Base-by-base conservation (phyloP, 64 coral and sea anemone species). In the Exaiptasia diaphana region DNA sequence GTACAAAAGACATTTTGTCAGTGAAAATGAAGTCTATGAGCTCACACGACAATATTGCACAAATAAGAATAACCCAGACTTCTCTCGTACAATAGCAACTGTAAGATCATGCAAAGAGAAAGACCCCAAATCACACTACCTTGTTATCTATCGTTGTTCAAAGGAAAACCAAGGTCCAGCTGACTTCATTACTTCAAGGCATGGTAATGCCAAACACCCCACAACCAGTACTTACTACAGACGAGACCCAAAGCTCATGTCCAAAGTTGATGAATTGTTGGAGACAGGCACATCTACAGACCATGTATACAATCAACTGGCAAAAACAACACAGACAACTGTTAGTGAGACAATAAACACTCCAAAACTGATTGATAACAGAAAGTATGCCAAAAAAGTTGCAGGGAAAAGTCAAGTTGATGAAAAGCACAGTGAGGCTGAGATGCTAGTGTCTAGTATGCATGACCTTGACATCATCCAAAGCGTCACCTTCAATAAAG, bases 291-390 rank as follows among this genome's bases (percentile, higher is more conserved):
- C n/a, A n/a, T n/a, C n/a, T n/a, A n/a, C n/a, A n/a, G n/a, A n/a
- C n/a, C n/a, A n/a, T n/a, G n/a, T n/a, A n/a, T n/a, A n/a, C n/a
- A n/a, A n/a, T n/a, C n/a, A n/a, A n/a, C n/a, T n/a, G n/a, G n/a
- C n/a, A n/a, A n/a, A n/a, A n/a, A n/a, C n/a, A n/a, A 59, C 44
- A 57, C 38, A 37, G 76, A 39, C 31, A 79, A 56, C 76, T 79
- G 54, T 79, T 37, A 79, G 76, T 79, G 46, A 79, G 27, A 79
- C 76, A n/a, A 61, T 79, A n/a, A n/a, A n/a, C n/a, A n/a, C n/a
- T n/a, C n/a, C n/a, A n/a, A n/a, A n/a, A n/a, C n/a, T n/a, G n/a
- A n/a, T n/a, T n/a, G n/a, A n/a, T n/a, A 78, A 78, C 75, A 45
- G 33, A 78, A 18, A 13, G 49, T 78, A 57, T 22, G 48, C 53